Percentiles rank a stretch among this genome's conserved stretches.
Conservation (phyloP, 35 echinoderm and acorn worm genomes). For the Amphiura filiformis region DNA sequence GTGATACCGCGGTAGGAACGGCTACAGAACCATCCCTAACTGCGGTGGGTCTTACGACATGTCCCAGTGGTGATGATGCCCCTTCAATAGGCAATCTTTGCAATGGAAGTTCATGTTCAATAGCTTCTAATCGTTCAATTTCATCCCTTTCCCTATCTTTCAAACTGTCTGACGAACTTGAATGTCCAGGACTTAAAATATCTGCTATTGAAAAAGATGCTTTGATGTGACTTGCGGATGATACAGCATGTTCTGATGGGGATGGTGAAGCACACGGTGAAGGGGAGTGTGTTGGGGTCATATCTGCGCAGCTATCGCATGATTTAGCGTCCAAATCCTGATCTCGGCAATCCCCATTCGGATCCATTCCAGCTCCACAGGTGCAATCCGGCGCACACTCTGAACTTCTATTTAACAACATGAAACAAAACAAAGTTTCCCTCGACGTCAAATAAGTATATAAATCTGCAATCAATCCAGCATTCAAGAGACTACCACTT, state of each 20-base stretch:
- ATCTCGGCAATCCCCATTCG: neutral
- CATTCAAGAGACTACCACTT: no score
- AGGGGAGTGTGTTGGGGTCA: neutral
- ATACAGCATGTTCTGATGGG: neutral
- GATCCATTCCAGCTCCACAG: neutral
- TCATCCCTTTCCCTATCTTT: neutral
- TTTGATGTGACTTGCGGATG: neutral
- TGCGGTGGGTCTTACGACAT: neutral
- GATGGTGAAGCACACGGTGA: neutral
- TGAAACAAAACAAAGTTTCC: neutral
- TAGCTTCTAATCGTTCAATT: neutral
- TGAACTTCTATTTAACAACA: neutral
- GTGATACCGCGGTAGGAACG: neutral
- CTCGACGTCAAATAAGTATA: neutral
- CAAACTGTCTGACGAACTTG: neutral
- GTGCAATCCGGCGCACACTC: neutral
- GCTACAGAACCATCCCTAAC: neutral
- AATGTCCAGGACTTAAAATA: neutral
- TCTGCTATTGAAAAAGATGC: slow-evolving; percentile 1
- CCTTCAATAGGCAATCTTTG: neutral
- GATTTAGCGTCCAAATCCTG: neutral
- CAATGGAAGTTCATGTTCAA: neutral
- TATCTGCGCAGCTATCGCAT: neutral
- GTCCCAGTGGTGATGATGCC: neutral
- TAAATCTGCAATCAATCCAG: no score